Evolutionary conservation across 2,888 invertebrate genomes (phyloP), one percentile per base, ranked within the genome.

Genomic region (Aelia acuminata): DNA sequence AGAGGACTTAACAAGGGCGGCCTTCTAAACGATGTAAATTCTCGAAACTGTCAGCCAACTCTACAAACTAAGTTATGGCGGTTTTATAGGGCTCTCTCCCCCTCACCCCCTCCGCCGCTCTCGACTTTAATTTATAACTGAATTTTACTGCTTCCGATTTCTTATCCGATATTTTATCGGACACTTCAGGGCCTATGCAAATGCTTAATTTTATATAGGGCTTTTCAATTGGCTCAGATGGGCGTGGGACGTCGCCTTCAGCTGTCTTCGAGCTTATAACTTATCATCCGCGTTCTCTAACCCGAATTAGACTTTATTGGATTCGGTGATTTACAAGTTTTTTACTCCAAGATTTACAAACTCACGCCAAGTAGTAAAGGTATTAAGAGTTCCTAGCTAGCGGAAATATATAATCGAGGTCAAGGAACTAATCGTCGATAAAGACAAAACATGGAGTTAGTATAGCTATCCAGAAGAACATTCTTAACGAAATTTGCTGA

Each of bases 1-100:
- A 80, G 39, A 80, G 43, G 80, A 43, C 43, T 47, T 80, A 80
- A 80, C 80, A 80, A 80, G 80, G n/a, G n/a, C 39, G 47, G 80
- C n/a, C n/a, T 22, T 22, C 53, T 85, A 57, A 85, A 53, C 85
- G 85, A 85, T 85, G 85, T 85, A 85, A 85, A 85, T 85, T 53
- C 18, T 26, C n/a, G 31, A 50, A 39, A 39, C 85, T 84, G 84
- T 53, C 85, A 39, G 85, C n/a, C 39, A 53, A 85, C 85, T 85
- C 85, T 57, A 15, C 53, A 85, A 85, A 85, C 85, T 85, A 85
- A 85, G 50, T 85, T 85, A 85, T 53, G 49, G 85, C 39, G 49
- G 50, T 85, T 85, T 85, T 85, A 85, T 85, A 85, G 85, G 43
- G n/a, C 85, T 57, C 20, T 35, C 57, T 22, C 22, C 13, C 31